Base-by-base conservation (phyloP, 2,113 vertebrate genomes). In the Mungos mungo region DNA sequence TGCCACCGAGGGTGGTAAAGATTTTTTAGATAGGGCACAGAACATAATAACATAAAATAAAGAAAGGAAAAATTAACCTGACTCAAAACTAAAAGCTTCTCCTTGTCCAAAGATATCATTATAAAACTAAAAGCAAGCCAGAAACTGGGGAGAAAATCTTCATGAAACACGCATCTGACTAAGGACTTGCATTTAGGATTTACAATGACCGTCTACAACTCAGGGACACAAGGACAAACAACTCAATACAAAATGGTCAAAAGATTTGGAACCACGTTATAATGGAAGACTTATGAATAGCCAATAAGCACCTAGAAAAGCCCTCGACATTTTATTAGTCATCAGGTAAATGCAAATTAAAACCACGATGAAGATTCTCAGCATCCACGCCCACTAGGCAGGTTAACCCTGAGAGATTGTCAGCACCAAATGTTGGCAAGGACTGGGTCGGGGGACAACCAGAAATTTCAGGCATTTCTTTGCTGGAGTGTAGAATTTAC, bases 31-130 rank as follows among this genome's bases (percentile, higher is more conserved):
- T 35, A 85, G 66, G 45, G 86, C 81, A 77, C 4, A 47, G 27
- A 93, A 95, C 93, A 90, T 84, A 72, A 87, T 71, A 87, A 90
- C 21, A 4, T 72, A 71, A 82, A 88, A 94, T 38, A 81, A 84
- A 81, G 82, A 54, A 54, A 38, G 6, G 31, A 88, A 50, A 80
- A 94, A 87, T 93, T 79, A 50, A 71, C 21, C n/a, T 69, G 88
- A 57, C n/a, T 87, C 52, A 29, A 82, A 90, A 80, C 87, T 47
- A 54, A 95, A 77, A 95, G 82, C 9, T 15, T 31, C 47, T 88
- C 77, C 50, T 91, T 52, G 45, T 60, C 69, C 45, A 92, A 96
- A 87, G 76, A 72, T 31, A n/a, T 52, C 38, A 41, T 91, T 74
- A 72, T n/a, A 71, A 96, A 90, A 96, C 60, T 35, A 57, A 94